These are phyloP conservation scores for Argyra leucocephala DNA, from an alignment of 2,888 invertebrate genomes.

Conservation along the genomic window DNA sequence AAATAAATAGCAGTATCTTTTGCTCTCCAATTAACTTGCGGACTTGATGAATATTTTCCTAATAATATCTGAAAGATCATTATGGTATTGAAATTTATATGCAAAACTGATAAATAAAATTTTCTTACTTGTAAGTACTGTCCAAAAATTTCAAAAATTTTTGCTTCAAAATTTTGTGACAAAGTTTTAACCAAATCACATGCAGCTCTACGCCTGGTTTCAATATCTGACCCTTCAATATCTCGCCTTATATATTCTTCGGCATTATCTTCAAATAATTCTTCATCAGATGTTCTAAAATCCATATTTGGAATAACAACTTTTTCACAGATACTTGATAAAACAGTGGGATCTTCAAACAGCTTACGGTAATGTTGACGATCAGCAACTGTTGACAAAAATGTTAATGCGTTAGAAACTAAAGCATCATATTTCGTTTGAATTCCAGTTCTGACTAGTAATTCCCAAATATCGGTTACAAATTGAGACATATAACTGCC, in stretches of 20 bases:
- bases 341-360: slow-evolving; percentile 78
- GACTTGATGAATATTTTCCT: slow-evolving; percentile 65
- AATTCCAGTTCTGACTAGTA: slow-evolving; percentile 74
- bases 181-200: slow-evolving; percentile 93
- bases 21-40: slow-evolving; percentile 74
- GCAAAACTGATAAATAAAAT: neutral
- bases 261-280: slow-evolving; percentile 94
- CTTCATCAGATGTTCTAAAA: slow-evolving; percentile 89
- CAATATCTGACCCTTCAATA: slow-evolving; percentile 96
- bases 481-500: slow-evolving; percentile 78
- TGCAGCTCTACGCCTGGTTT: slow-evolving; percentile 89
- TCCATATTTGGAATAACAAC: slow-evolving; percentile 98
- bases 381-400: slow-evolving; percentile 89
- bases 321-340: slow-evolving; percentile 90
- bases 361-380: slow-evolving; percentile 75
- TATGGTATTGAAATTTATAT: neutral
- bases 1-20: slow-evolving; percentile 95
- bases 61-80: slow-evolving; percentile 40
- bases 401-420: slow-evolving; percentile 91
- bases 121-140: slow-evolving; percentile 62
- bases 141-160: slow-evolving; percentile 80
- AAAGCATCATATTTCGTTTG: slow-evolving; percentile 84
- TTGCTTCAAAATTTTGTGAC: slow-evolving; percentile 75
- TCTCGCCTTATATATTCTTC: slow-evolving; percentile 94
- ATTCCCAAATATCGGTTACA: slow-evolving; percentile 89